Evolutionary conservation across 2,888 invertebrate genomes (phyloP).

Genomic region (Nasonovia ribisnigri): DNA sequence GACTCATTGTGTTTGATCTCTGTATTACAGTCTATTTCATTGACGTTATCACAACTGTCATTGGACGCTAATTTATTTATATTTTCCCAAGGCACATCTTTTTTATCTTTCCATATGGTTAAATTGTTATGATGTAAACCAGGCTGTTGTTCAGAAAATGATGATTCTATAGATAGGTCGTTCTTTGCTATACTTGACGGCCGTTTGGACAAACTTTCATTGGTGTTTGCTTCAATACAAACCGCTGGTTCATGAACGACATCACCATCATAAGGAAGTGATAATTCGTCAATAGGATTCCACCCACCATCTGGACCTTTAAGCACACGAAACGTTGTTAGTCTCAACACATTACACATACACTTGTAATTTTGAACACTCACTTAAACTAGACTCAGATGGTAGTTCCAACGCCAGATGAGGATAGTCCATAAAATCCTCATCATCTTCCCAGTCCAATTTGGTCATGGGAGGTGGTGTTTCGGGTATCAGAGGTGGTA

Average conservation of each 20-base stretch:
- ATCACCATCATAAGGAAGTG: conserved; percentile 35
- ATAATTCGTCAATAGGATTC: conserved; percentile 49
- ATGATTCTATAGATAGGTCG: not conserved
- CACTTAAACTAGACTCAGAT: conserved; percentile 56
- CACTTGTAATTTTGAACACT: not conserved
- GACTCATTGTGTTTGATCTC: conserved; percentile 8
- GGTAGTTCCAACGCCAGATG: conserved; percentile 51
- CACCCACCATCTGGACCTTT: conserved; percentile 51
- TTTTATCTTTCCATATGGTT: conserved; percentile 39
- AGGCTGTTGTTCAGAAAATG: conserved; percentile 16
- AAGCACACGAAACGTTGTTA: not conserved
- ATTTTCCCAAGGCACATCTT: not conserved
- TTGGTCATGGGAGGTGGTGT: conserved; percentile 78
- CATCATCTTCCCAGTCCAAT: conserved; percentile 74
- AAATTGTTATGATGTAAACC: conserved; percentile 10
- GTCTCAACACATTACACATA: not conserved
- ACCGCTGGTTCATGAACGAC: not conserved
- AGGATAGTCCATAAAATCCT: conserved; percentile 69
- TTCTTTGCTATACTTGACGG: not conserved
- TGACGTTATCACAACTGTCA: conserved; percentile 3
- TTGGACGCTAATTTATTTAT: conserved; percentile 16
- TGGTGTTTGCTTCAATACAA: not conserved
- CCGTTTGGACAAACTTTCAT: not conserved
- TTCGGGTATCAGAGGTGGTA: conserved; percentile 78
- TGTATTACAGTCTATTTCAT: not conserved